These are phyloP conservation scores for Montipora capricornis DNA, from an alignment of 64 coral and sea anemone species.

Conservation along the genomic window DNA sequence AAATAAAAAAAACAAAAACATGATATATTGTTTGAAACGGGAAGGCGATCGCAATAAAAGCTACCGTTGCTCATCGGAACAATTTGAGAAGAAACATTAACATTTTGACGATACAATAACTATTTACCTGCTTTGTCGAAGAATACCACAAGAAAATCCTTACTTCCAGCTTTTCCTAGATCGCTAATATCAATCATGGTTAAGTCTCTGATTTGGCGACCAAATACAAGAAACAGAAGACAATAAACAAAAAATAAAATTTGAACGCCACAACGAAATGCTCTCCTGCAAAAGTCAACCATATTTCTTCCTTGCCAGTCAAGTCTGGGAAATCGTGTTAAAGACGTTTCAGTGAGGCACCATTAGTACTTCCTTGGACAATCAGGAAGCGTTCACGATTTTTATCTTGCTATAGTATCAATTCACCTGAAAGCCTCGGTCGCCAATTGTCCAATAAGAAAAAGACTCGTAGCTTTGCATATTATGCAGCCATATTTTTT, in stretches of 20 bases:
- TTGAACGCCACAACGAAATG: not conserved
- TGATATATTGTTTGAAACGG: not conserved
- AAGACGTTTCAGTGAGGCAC: not conserved
- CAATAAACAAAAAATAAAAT: not conserved
- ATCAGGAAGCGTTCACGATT: not conserved
- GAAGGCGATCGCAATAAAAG: not conserved
- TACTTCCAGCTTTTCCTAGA: not conserved
- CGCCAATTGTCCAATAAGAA: constrained; percentile 10
- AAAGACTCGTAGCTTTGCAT: not conserved
- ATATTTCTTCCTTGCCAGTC: not conserved
- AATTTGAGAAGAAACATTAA: not conserved
- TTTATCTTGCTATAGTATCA: not conserved
- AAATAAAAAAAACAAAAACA: not conserved
- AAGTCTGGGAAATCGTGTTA: not conserved
- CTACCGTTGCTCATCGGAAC: not conserved
- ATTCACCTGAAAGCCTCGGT: not conserved
- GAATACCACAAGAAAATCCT: constrained; percentile 48
- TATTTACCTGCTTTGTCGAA: constrained; percentile 54
- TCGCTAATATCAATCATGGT: not conserved
- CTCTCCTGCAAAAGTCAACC: not conserved
- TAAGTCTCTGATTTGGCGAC: not conserved
- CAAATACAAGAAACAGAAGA: not conserved
- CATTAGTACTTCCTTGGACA: not conserved
- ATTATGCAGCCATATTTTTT: not conserved
- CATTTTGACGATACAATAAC: not conserved